phyloP scores from a whole-genome alignment of 2,888 invertebrate species.

The Myopa testacea region DNA sequence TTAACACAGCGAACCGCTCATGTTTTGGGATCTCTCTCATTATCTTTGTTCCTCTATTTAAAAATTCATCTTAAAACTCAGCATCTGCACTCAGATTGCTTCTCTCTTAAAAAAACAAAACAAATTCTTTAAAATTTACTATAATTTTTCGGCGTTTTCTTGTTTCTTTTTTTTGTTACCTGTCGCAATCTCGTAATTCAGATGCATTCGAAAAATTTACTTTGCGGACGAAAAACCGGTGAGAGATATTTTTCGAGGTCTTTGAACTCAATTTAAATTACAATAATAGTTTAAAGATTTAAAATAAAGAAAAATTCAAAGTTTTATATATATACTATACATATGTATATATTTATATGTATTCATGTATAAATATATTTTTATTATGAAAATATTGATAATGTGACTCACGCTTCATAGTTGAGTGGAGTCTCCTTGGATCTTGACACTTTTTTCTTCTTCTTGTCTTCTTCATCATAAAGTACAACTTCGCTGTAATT shows the following conservation, averaged over 20 bases:
- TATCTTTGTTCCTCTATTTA: not conserved
- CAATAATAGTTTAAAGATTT: not conserved
- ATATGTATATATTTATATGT: no score
- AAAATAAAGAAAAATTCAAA: not conserved
- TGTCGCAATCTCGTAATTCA: slow-evolving; percentile 9
- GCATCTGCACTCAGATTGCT: no score
- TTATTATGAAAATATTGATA: no score
- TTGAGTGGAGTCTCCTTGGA: not conserved
- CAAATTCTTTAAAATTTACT: no score
- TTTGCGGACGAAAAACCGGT: not conserved
- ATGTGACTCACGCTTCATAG: not conserved
- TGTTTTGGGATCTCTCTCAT: no score
- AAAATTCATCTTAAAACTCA: no score
- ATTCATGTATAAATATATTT: no score
- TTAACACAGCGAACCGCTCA: no score
- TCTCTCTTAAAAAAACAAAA: no score
- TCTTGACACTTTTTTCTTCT: not conserved
- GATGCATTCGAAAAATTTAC: slow-evolving; percentile 16
- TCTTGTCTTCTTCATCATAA: not conserved
- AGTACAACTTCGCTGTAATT: not conserved
- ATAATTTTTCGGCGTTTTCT: not conserved
- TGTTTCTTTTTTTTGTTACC: slow-evolving; percentile 21
- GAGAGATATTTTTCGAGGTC: slow-evolving; percentile 42
- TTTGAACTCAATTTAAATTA: slow-evolving; percentile 49
- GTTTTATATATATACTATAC: not conserved